These are phyloP conservation scores for Corvus cornix DNA, from an alignment of 2,113 vertebrate species.

Conservation along the genomic window DNA sequence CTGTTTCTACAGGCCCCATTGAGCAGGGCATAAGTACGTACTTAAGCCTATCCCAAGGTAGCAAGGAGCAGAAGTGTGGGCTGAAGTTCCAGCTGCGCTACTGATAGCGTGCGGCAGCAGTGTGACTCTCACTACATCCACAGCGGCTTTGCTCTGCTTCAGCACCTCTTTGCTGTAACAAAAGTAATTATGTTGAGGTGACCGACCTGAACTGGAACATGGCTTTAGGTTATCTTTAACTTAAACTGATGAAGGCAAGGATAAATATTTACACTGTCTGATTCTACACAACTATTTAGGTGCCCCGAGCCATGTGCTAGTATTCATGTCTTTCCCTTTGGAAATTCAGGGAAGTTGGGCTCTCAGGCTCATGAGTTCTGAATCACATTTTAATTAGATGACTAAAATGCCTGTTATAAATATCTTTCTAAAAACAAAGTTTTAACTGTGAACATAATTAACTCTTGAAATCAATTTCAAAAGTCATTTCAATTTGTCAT, in stretches of 20 bases:
- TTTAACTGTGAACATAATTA: background rate
- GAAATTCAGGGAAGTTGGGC: background rate
- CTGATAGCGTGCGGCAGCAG: background rate
- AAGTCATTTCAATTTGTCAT: constrained; percentile 21
- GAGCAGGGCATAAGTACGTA: background rate
- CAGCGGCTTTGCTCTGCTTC: background rate
- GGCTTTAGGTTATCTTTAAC: background rate
- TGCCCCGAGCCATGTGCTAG: background rate
- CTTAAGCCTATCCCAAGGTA: background rate
- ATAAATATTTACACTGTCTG: background rate
- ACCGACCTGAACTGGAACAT: background rate
- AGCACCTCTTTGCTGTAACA: background rate
- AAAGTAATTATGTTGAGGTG: background rate
- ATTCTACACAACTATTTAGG: background rate
- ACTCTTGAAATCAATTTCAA: background rate
- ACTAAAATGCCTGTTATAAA: constrained; percentile 19
- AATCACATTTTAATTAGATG: constrained; percentile 7
- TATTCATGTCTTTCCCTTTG: background rate
- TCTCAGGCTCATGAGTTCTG: background rate
- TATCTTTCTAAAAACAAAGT: background rate
- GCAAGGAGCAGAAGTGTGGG: background rate
- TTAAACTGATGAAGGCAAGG: background rate
- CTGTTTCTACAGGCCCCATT: background rate
- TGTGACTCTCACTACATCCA: background rate
- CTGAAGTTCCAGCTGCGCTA: background rate